phyloP scores from a whole-genome alignment of 1,140 invertebrate species.

The Drosophila serrata region DNA sequence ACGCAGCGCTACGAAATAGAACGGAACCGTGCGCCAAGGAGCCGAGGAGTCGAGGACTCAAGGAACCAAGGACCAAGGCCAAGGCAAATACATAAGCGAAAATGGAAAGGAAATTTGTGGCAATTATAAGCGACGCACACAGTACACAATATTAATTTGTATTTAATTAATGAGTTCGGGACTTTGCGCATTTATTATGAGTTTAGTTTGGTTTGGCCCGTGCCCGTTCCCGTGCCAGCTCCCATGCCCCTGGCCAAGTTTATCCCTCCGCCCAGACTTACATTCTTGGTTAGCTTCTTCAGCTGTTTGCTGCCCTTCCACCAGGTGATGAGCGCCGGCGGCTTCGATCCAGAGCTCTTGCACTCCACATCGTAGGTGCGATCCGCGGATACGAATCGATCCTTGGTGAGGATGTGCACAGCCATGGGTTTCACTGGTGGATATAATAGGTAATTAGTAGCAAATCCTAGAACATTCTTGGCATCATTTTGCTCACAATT shows the following conservation, averaged over 20 bases:
- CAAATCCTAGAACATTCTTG: too few relatives aligned
- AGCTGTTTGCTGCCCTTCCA: conserved; percentile 93
- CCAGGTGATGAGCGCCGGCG: conserved; percentile 93
- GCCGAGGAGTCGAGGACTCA: background rate
- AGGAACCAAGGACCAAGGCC: conserved; percentile 23
- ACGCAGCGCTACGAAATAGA: conserved; percentile 16
- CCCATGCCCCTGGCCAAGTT: background rate
- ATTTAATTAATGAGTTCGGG: conserved; percentile 61
- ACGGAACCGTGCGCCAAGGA: conserved; percentile 3
- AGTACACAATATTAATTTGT: conserved; percentile 72
- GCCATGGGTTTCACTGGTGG: conserved; percentile 92
- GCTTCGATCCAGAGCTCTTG: conserved; percentile 92
- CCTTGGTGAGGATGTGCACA: conserved; percentile 92
- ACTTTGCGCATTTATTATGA: conserved; percentile 57
- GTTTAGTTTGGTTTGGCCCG: conserved; percentile 1
- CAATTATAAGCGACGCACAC: conserved; percentile 70
- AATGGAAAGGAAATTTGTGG: conserved; percentile 67
- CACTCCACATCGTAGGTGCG: conserved; percentile 94
- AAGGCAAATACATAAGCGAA: conserved; percentile 37
- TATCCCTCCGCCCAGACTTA: conserved; percentile 86
- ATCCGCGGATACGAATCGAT: conserved; percentile 91
- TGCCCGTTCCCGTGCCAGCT: background rate
- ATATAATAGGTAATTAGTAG: background rate
- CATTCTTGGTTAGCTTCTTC: conserved; percentile 91
- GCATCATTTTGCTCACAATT: conserved; percentile 91